Base-by-base conservation (phyloP, 2,888 invertebrate species). In the Sinelater perroti region DNA sequence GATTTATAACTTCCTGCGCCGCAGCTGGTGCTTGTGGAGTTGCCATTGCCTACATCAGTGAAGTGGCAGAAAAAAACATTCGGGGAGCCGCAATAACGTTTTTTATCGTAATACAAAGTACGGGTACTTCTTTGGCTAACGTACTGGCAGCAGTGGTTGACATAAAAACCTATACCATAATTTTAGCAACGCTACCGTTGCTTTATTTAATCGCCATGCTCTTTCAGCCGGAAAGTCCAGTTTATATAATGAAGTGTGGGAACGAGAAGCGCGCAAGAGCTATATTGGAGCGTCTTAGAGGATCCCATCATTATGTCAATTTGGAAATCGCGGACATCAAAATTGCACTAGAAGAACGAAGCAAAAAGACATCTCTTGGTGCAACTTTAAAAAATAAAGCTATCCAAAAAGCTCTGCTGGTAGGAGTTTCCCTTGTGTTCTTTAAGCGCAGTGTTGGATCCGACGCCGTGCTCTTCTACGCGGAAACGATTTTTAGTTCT, bases 401-500 rank as follows among this genome's bases (percentile, higher is more conserved):
- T 0, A 85, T 87, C 0, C 70, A 83, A 8, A 87, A 84, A 70
- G 88, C 87, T 0, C 76, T 91, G 2, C 53, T 87, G 8, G 89
- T 93, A 56, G 87, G 87, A 62, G 86, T 89, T 71, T 86, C 88
- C 1, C 81, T 95, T 3, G 95, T 95, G 94, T 79, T 93, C 68
- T 91, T 95, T 79, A 95, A 96, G 73, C 95, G 95, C 75, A 80
- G 94, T 53, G 87, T 89, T 57, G 93, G 93, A 26, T 86, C 92
- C 45, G 93, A 93, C 70, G 90, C 91, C 0, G 88, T 93, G 4
- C 89, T 93, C 62, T 90, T 93, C 75, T 93, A 91, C 70, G 85
- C 89, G 0, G 83, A 84, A 0, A 74, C 81, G 1, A 95, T 96
- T 57, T 95, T 95, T 75, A 70, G 77, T 45, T 83, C 82, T 26